Conservation (phyloP, 1,140 invertebrate species). For the Anthonomus grandis region DNA sequence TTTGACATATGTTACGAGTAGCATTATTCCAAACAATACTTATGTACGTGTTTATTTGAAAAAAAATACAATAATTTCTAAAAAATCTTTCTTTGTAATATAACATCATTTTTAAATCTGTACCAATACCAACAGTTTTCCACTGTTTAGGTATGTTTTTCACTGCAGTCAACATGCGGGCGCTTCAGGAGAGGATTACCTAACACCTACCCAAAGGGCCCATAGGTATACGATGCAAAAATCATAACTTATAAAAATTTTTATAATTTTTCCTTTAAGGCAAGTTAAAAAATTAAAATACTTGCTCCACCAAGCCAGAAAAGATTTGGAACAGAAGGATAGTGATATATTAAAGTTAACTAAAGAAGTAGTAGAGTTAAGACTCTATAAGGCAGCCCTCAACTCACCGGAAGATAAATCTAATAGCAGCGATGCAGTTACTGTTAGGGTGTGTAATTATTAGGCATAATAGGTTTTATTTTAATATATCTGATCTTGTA, state of each 20-base stretch:
- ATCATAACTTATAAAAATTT: neutral
- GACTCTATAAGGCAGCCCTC: slow-evolving; percentile 72
- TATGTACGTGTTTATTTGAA: no score
- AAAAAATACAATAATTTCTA: no score
- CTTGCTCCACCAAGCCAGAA: slow-evolving; percentile 66
- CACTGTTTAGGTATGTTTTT: slow-evolving; percentile 64
- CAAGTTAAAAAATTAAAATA: slow-evolving; percentile 72
- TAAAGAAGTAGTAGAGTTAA: slow-evolving; percentile 76
- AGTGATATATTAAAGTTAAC: slow-evolving; percentile 76
- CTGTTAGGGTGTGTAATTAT: slow-evolving; percentile 58
- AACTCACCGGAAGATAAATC: slow-evolving; percentile 69
- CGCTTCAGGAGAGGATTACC: slow-evolving; percentile 70
- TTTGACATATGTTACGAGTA: no score
- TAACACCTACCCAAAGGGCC: slow-evolving; percentile 81
- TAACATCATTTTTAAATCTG: no score
- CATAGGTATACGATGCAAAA: slow-evolving; percentile 48
- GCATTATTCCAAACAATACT: no score
- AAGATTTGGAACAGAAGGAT: slow-evolving; percentile 75
- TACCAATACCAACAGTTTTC: no score
- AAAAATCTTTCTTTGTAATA: no score
- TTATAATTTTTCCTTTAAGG: slow-evolving; percentile 34
- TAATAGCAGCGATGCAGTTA: slow-evolving; percentile 67
- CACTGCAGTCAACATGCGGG: slow-evolving; percentile 77
- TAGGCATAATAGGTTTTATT: neutral
- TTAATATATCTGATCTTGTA: neutral